Evolutionary conservation across 1,140 invertebrate genomes (phyloP).

Genomic region (Galleria mellonella): DNA sequence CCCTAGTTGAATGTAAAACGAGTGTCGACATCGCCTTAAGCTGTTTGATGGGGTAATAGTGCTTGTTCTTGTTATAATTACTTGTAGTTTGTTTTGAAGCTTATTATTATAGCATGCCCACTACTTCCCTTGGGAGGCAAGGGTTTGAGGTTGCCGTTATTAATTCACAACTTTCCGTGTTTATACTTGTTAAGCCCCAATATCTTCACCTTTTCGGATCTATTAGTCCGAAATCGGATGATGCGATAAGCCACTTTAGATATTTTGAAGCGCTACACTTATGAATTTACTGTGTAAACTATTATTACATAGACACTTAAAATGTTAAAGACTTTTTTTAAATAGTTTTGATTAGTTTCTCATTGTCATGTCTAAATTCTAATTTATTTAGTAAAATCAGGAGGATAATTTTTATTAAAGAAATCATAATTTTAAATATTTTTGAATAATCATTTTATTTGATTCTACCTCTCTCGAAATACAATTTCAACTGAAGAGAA

Average conservation of each 20-base stretch:
- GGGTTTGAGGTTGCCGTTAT: constrained; percentile 41
- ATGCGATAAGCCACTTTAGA: neutral
- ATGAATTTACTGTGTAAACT: neutral
- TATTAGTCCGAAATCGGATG: constrained; percentile 7
- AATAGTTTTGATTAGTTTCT: too few species aligned
- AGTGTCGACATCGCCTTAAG: constrained; percentile 35
- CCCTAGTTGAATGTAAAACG: constrained; percentile 49
- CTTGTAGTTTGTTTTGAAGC: constrained; percentile 61
- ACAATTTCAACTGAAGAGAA: too few species aligned
- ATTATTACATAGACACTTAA: neutral
- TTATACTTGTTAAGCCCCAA: constrained; percentile 24
- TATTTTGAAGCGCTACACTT: neutral
- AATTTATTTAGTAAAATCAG: too few species aligned
- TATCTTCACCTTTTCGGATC: constrained; percentile 28
- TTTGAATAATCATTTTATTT: too few species aligned
- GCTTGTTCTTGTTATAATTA: constrained; percentile 62
- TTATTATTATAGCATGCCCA: constrained; percentile 51
- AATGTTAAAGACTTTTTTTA: too few species aligned
- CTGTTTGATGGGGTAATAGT: constrained; percentile 57
- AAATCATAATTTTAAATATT: too few species aligned
- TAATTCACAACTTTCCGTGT: constrained; percentile 48
- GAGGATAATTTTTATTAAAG: too few species aligned
- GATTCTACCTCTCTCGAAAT: too few species aligned
- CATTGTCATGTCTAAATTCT: too few species aligned
- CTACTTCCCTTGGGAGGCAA: constrained; percentile 41